These are phyloP conservation scores for Drosophila ogumai DNA, from an alignment of 1,140 invertebrate genomes.

Conservation along the genomic window DNA sequence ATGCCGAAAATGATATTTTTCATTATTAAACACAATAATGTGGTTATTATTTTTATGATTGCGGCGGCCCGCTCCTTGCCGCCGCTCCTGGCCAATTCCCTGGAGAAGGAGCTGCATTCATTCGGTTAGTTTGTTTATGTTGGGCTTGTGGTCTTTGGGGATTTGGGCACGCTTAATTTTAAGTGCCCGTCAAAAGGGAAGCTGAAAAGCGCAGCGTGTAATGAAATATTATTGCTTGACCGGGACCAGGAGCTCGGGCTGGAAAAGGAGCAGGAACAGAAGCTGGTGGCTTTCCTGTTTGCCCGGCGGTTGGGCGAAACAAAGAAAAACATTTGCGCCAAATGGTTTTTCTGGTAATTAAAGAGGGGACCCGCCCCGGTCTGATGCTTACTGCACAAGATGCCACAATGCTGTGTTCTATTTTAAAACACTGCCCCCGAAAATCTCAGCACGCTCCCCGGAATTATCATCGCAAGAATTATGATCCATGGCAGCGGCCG, in stretches of 20 bases:
- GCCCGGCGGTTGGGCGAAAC: slow-evolving; percentile 52
- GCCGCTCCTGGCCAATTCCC: slow-evolving; percentile 46
- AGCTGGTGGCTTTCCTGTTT: slow-evolving; percentile 43
- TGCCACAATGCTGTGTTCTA: slow-evolving; percentile 33
- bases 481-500: slow-evolving; percentile 61
- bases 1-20: slow-evolving; percentile 84
- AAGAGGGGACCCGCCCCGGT: slow-evolving; percentile 41
- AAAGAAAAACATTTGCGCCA: slow-evolving; percentile 77
- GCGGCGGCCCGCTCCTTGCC: slow-evolving; percentile 56
- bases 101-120: slow-evolving; percentile 71
- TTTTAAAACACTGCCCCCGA: slow-evolving; percentile 47
- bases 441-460: slow-evolving; percentile 59
- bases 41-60: slow-evolving; percentile 84
- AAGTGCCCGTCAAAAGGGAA: slow-evolving; percentile 75
- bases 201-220: slow-evolving; percentile 55
- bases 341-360: slow-evolving; percentile 78
- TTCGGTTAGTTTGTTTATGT: slow-evolving; percentile 83
- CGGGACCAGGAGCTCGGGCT: slow-evolving; percentile 20
- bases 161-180: slow-evolving; percentile 84
- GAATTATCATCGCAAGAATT: slow-evolving; percentile 29
- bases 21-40: slow-evolving; percentile 85
- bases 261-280: neutral
- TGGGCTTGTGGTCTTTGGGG: slow-evolving; percentile 82
- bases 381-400: slow-evolving; percentile 1
- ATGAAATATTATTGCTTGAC: slow-evolving; percentile 79